These are phyloP conservation scores for Copidosoma floridanum DNA, from an alignment of 1,140 invertebrate species.

Conservation along the genomic window DNA sequence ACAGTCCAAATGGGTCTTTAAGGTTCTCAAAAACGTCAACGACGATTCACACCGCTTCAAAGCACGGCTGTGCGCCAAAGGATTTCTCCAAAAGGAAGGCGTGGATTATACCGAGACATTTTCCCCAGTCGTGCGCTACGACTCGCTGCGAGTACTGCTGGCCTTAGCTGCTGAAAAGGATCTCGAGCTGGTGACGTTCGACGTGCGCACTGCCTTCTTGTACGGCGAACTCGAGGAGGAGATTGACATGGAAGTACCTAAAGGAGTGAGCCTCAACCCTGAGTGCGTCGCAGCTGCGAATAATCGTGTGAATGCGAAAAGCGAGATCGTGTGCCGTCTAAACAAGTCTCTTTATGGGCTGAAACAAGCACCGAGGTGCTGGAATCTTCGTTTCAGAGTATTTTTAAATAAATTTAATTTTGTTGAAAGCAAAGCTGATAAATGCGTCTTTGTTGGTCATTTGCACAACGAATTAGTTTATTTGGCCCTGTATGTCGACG, in stretches of 20 bases:
- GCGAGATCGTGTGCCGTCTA: not conserved
- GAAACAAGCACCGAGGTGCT: slow-evolving; percentile 28
- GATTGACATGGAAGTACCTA: slow-evolving; percentile 39
- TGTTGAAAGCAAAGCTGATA: slow-evolving; percentile 29
- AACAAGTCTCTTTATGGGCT: slow-evolving; percentile 19
- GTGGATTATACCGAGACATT: slow-evolving; percentile 40
- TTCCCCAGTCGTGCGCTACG: slow-evolving; percentile 32
- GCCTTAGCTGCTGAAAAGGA: slow-evolving; percentile 14
- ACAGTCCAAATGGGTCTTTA: slow-evolving; percentile 40
- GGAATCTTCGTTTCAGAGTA: slow-evolving; percentile 36
- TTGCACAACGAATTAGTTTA: slow-evolving; percentile 27
- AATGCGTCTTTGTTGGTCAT: slow-evolving; percentile 34
- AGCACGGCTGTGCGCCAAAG: slow-evolving; percentile 29
- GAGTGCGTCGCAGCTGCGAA: too few relatives aligned
- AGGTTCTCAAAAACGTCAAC: slow-evolving; percentile 33
- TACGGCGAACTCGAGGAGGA: slow-evolving; percentile 34
- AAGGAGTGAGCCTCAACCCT: slow-evolving; percentile 32
- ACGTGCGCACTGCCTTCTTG: slow-evolving; percentile 36
- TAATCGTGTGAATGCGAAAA: not conserved
- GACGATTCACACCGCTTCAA: slow-evolving; percentile 17
- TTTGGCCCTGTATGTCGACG: slow-evolving; percentile 36
- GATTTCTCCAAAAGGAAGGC: slow-evolving; percentile 32
- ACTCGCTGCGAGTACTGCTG: slow-evolving; percentile 37
- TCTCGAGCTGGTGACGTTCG: slow-evolving; percentile 28
- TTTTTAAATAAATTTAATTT: slow-evolving; percentile 34